Evolutionary conservation across 2,113 vertebrate species (phyloP), one percentile per base, ranked within the genome.

Genomic region (Nothobranchius furzeri): DNA sequence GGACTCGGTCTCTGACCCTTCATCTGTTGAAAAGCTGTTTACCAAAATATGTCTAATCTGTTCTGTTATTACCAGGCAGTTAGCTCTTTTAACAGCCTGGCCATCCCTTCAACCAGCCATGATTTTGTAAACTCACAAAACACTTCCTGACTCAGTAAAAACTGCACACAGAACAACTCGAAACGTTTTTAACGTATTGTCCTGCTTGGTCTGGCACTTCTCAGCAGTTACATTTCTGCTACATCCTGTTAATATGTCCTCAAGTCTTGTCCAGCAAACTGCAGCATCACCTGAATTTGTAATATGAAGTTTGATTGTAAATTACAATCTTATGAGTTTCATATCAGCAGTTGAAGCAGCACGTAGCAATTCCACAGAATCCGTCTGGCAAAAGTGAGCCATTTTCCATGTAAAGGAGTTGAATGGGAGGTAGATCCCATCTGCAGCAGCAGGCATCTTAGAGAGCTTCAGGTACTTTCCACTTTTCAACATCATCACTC

Each of bases 381-480:
- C 48, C 52, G 7, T 54, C 50, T 36, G 3, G 9, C 13, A 24
- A 58, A 68, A 63, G 56, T 36, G 51, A 79, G 61, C n/a, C 48
- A 25, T 73, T 75, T 73, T 30, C 55, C 51, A 25, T 8, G 73
- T 47, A 43, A 42, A 30, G 50, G 55, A 66, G 56, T 37, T 17
- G 40, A 51, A 64, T n/a, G 4, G 70, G 70, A 36, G 64, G 24
- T 45, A 75, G 75, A 81, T 81, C 64, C 35, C 80, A 82, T 85
- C 81, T 58, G 3, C 63, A 25, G 46, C 43, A 35, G 68, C 73
- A 82, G 72, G 75, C 71, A 56, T 89, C 20, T 84, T 72, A 74
- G 75, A 81, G 66, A 36, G 81, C 69, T 70, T 45, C n/a, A 42
- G 81, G 76, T 69, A 58, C 74, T 76, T 67, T 81, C 82, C 61